These are phyloP conservation scores for Buphagus erythrorhynchus DNA, from an alignment of 2,797 vertebrate genomes.

Conservation along the genomic window DNA sequence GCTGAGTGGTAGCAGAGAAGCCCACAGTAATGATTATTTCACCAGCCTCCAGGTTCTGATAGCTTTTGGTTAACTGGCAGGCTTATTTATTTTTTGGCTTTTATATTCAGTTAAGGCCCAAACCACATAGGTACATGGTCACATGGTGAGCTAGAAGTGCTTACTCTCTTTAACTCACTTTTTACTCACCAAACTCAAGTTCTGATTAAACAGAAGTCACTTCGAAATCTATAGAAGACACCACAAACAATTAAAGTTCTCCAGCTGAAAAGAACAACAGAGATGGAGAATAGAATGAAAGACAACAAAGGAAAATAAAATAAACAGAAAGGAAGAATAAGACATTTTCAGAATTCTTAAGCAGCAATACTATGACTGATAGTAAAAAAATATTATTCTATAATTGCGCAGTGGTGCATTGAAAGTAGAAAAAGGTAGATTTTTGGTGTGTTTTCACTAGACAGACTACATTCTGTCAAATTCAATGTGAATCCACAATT, in stretches of 20 bases:
- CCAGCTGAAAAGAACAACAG: neutral
- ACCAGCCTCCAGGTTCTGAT: neutral
- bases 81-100: neutral
- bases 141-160: neutral
- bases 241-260: neutral
- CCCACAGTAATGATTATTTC: neutral
- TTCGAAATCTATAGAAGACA: neutral
- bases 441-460: neutral
- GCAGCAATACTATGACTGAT: neutral
- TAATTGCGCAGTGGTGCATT: neutral
- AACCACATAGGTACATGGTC: neutral
- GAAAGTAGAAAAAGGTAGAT: neutral
- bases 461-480: neutral
- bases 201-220: neutral
- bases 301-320: neutral
- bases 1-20: neutral
- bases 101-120: neutral
- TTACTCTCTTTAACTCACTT: neutral
- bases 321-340: neutral
- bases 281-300: neutral
- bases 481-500: neutral
- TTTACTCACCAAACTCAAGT: neutral
- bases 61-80: neutral
- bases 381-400: neutral
- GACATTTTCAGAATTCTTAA: neutral